These are phyloP conservation scores for Oreotrochilus melanogaster DNA, from an alignment of 2,113 vertebrate species.

Conservation along the genomic window DNA sequence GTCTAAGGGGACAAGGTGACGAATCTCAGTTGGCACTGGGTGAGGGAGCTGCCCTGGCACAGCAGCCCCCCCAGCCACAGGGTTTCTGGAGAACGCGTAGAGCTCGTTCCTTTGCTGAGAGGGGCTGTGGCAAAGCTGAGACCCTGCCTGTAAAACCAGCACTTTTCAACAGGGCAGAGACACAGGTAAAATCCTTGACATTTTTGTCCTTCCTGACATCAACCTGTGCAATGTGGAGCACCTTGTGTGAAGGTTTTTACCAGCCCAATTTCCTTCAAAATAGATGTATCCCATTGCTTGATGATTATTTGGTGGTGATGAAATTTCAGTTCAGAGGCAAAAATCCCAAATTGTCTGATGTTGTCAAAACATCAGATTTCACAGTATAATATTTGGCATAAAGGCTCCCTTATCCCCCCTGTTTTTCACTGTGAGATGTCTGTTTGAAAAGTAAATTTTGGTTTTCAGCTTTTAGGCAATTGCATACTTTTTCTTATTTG, in stretches of 20 bases:
- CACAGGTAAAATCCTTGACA: not conserved
- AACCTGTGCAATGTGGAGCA: fast-evolving
- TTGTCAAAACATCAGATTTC: slow-evolving; percentile 22
- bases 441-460: slow-evolving; percentile 5
- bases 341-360: not conserved
- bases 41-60: not conserved
- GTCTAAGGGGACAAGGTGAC: fast-evolving
- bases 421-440: not conserved
- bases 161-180: not conserved
- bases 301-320: not conserved
- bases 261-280: not conserved
- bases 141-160: not conserved
- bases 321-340: not conserved
- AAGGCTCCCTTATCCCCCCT: not conserved
- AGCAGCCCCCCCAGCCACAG: fast-evolving
- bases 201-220: not conserved
- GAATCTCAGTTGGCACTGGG: not conserved
- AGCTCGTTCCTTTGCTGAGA: not conserved
- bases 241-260: not conserved
- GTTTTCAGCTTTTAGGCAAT: not conserved
- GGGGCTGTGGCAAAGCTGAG: not conserved
- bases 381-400: not conserved
- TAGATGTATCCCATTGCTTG: not conserved
- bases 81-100: not conserved
- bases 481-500: slow-evolving; percentile 7